Evolutionary conservation across 1,140 invertebrate species (phyloP).

Genomic region (Cotesia typhae): DNA sequence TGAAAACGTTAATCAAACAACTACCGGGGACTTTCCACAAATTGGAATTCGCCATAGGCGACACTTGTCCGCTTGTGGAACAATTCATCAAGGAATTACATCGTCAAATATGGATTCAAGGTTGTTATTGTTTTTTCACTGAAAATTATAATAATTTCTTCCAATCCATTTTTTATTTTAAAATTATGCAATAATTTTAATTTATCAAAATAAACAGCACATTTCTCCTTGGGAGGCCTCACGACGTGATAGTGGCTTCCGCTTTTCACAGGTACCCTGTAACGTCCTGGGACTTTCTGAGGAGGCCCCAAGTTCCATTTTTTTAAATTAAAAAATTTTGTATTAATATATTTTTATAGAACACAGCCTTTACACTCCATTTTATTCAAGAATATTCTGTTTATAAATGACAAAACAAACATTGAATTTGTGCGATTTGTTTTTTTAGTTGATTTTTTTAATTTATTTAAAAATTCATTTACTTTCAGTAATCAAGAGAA

Average conservation of each 20-base stretch:
- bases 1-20: slow-evolving; percentile 46
- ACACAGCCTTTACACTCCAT: no score
- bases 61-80: slow-evolving; percentile 62
- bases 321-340: not conserved
- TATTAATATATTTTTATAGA: slow-evolving; percentile 12
- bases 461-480: not conserved
- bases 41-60: slow-evolving; percentile 55
- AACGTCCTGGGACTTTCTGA: slow-evolving; percentile 62
- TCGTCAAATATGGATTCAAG: slow-evolving; percentile 61
- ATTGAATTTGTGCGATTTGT: not conserved
- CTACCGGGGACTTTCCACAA: slow-evolving; percentile 50
- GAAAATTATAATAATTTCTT: slow-evolving; percentile 1
- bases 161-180: not conserved
- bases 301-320: slow-evolving; percentile 48
- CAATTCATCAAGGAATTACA: slow-evolving; percentile 54
- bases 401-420: not conserved
- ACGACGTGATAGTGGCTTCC: slow-evolving; percentile 61
- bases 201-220: not conserved
- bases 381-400: no score
- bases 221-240: slow-evolving; percentile 61
- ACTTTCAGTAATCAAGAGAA: not conserved
- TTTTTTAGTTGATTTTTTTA: not conserved
- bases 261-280: slow-evolving; percentile 58
- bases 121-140: slow-evolving; percentile 40
- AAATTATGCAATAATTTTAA: not conserved